phyloP scores from a whole-genome alignment of 2,113 vertebrate species.

The Ramphastos sulfuratus region DNA sequence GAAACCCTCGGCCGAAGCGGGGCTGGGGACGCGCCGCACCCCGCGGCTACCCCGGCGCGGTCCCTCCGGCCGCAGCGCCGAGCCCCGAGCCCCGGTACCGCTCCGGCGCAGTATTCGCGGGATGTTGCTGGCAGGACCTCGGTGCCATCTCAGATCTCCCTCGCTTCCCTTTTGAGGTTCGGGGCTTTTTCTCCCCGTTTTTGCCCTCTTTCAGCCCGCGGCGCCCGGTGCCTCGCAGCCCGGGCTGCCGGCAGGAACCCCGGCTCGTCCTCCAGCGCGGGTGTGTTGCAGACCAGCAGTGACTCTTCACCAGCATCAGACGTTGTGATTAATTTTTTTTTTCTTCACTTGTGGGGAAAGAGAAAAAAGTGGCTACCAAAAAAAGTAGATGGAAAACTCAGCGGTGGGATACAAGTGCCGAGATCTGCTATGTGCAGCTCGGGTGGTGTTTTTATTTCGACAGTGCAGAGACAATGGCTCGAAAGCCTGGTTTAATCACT shows the following conservation, averaged over 20 bases:
- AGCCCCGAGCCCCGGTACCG: neutral
- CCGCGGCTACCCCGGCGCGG: neutral
- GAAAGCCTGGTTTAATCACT: constrained; percentile 64
- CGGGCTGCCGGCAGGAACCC: neutral
- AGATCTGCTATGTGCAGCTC: constrained; percentile 37
- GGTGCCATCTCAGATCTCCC: neutral
- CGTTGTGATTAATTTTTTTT: no score
- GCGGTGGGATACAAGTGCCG: neutral
- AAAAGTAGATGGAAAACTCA: constrained; percentile 13
- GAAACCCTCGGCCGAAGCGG: neutral
- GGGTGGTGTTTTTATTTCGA: constrained; percentile 56
- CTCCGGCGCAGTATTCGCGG: neutral
- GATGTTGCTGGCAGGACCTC: neutral
- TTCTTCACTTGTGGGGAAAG: neutral
- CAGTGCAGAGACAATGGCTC: constrained; percentile 44
- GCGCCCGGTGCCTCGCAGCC: neutral
- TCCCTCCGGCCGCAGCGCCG: neutral
- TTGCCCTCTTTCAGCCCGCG: neutral
- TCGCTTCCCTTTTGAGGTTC: neutral
- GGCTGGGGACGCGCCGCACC: neutral
- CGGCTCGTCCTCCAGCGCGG: neutral
- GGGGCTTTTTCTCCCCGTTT: neutral
- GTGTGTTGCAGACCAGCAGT: neutral
- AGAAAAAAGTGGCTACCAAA: neutral
- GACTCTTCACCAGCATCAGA: neutral